Evolutionary conservation across 2,888 invertebrate species (phyloP).

Genomic region (Cantharis nigra): DNA sequence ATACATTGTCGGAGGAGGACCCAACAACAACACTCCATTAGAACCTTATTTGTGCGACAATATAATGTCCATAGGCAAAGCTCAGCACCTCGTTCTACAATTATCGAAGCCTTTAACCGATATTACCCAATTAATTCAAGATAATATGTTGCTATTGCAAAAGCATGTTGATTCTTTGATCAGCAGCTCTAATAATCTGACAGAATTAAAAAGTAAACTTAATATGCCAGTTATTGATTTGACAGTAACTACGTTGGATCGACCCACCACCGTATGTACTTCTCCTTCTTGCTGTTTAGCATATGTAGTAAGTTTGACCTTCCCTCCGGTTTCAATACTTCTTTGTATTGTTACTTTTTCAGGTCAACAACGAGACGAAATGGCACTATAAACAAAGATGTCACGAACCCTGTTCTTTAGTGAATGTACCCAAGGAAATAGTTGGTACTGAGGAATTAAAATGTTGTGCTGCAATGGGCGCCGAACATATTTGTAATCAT

Average conservation of each 20-base stretch:
- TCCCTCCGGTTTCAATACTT: not conserved
- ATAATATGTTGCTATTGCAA: slow-evolving; percentile 44
- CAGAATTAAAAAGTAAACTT: slow-evolving; percentile 42
- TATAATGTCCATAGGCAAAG: slow-evolving; percentile 48
- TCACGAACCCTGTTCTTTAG: slow-evolving; percentile 45
- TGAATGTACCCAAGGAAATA: slow-evolving; percentile 43
- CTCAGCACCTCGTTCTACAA: slow-evolving; percentile 45
- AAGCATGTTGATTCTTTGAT: slow-evolving; percentile 37
- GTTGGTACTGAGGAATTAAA: slow-evolving; percentile 43
- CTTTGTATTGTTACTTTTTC: slow-evolving; percentile 15
- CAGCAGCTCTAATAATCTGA: slow-evolving; percentile 38
- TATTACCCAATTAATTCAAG: slow-evolving; percentile 46
- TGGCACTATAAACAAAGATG: slow-evolving; percentile 46
- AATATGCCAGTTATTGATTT: slow-evolving; percentile 45
- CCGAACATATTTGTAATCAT: slow-evolving; percentile 33
- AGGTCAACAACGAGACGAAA: slow-evolving; percentile 42
- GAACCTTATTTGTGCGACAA: slow-evolving; percentile 45
- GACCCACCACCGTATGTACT: slow-evolving; percentile 48
- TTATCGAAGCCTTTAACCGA: slow-evolving; percentile 49
- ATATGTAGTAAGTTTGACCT: slow-evolving; percentile 9
- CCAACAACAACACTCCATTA: slow-evolving; percentile 34
- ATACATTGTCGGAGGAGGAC: slow-evolving; percentile 40
- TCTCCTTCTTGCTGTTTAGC: slow-evolving; percentile 39
- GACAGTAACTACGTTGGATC: slow-evolving; percentile 37
- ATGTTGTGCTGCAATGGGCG: slow-evolving; percentile 42